Percentiles rank a stretch among this genome's conserved stretches.
Conservation (phyloP, 2,888 invertebrate genomes). For the Rotaria magnacalcarata region DNA sequence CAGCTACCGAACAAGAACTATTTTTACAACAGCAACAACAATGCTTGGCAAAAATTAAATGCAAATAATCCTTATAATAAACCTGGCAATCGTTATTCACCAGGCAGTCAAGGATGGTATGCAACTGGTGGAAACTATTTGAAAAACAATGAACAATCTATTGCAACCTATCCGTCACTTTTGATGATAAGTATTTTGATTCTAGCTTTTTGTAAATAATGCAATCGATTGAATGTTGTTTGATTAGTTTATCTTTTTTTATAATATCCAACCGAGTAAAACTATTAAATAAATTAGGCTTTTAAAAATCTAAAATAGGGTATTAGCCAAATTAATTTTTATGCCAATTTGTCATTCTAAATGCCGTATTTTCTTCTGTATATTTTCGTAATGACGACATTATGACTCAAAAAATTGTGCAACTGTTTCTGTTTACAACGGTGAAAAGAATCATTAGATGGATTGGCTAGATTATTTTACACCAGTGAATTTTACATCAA, state of each 20-base stretch:
- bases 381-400: too few relatives aligned
- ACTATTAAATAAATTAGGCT: not conserved
- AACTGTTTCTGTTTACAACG: too few relatives aligned
- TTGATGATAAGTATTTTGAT: not conserved
- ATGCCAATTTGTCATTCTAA: too few relatives aligned
- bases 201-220: not conserved
- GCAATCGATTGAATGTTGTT: too few relatives aligned
- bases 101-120: conserved; percentile 12
- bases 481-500: not conserved
- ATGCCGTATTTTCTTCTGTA: too few relatives aligned
- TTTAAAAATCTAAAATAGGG: too few relatives aligned
- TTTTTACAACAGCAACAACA: not conserved
- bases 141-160: not conserved
- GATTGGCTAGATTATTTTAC: conserved; percentile 2
- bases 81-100: not conserved
- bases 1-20: not conserved
- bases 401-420: too few relatives aligned
- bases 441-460: not conserved
- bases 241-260: not conserved
- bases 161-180: not conserved
- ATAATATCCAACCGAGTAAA: not conserved
- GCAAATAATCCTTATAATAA: not conserved
- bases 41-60: not conserved
- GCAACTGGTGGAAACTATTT: not conserved
- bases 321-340: too few relatives aligned